Evolutionary conservation across 92 coral and sea anemone species (phyloP), one percentile per base, ranked within the genome.

Genomic region (Ricordea florida): DNA sequence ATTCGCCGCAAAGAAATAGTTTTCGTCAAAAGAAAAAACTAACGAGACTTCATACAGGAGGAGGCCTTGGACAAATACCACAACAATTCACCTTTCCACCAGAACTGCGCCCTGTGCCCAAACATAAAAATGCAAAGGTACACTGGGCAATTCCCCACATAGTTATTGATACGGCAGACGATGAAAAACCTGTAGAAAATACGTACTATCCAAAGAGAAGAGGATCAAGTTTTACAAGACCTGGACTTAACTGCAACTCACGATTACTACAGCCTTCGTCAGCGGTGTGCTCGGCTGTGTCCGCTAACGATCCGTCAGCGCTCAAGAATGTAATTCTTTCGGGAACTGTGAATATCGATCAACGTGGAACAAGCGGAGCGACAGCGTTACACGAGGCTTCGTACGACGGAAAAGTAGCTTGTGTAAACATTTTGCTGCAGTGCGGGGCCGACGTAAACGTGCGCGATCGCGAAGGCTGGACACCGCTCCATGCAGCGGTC

Each of bases 381-480:
- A 78, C 97, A 30, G 97, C 97, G 20, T 80, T 91, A 10, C 97
- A 91, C 65, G 97, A 91, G 44, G 93, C 97, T 8, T 76, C 97
- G 2, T 91, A 83, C 79, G 97, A 91, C 65, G 97, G 97, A 4
- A 91, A 91, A 57, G 56, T 83, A 18, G 70, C 72, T 14, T 91
- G 97, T 28, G 83, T 91, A 17, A 71, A 79, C 13, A 66, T 78
- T 3, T 56, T 91, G 34, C 63, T 87, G 4, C 97, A 87, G 50
- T 91, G 82, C 30, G 97, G 97, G 10, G 93, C 97, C 30, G 90
- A 89, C 14, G 90, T 91, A 26, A 79, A 91, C 25, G 40, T 71
- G 27, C 69, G 36, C 6, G 97, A 91, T 56, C 55, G 83, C 4
- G 97, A 91, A 22, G 97, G 97, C 42, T 91, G 97, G 97, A 87